These are phyloP conservation scores for Mastigias papua DNA, from an alignment of 30 jellyfish, hydroid and myxozoan species.

Conservation along the genomic window DNA sequence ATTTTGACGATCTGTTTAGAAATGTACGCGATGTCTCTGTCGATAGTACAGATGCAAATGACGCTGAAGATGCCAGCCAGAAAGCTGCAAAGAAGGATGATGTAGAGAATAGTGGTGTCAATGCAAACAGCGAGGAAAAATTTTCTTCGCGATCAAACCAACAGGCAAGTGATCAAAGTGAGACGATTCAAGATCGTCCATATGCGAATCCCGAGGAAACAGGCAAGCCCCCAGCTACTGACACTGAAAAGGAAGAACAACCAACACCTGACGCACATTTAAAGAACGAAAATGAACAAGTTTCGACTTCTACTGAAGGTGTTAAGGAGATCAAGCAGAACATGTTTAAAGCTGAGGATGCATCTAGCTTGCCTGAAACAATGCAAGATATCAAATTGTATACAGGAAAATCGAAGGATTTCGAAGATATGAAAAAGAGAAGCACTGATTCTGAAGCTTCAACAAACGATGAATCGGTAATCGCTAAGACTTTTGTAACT, in stretches of 20 bases:
- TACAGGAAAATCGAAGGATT: conserved; percentile 59
- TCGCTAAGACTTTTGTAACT: neutral
- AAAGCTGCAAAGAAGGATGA: conserved; percentile 18
- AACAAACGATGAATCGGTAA: neutral
- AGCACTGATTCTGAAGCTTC: conserved; percentile 54
- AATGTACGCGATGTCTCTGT: conserved; percentile 81
- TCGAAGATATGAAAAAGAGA: conserved; percentile 77
- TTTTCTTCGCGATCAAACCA: neutral
- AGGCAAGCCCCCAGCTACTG: conserved; percentile 63
- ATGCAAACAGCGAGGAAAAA: neutral
- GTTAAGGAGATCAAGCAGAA: conserved; percentile 11
- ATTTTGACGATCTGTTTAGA: conserved; percentile 82
- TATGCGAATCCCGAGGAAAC: conserved; percentile 60
- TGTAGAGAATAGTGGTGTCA: conserved; percentile 4
- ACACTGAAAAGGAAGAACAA: conserved; percentile 65
- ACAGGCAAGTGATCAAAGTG: conserved; percentile 16
- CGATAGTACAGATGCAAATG: conserved; percentile 34
- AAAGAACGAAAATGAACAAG: conserved; percentile 30
- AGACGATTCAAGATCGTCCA: conserved; percentile 44
- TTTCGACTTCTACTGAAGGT: conserved; percentile 10
- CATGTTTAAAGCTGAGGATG: conserved; percentile 43
- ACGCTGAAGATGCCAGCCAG: neutral
- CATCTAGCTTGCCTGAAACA: conserved; percentile 56
- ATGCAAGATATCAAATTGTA: conserved; percentile 64
- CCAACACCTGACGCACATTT: conserved; percentile 74